These are phyloP conservation scores for Stratiomys singularior DNA, from an alignment of 2,888 invertebrate species.

Conservation along the genomic window DNA sequence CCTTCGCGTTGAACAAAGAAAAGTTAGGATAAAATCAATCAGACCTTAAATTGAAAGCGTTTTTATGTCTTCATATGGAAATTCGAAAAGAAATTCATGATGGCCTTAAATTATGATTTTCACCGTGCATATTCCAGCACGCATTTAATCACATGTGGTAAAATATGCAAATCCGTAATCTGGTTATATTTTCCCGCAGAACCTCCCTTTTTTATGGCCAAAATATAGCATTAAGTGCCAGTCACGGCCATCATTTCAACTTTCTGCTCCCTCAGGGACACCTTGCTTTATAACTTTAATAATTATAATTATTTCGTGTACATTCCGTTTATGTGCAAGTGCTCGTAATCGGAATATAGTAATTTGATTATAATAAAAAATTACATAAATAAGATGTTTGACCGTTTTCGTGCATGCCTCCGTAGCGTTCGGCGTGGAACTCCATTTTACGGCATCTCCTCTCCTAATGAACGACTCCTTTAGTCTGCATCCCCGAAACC, in stretches of 20 bases:
- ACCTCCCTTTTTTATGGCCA: not conserved
- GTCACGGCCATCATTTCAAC: not conserved
- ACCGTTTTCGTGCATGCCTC: not conserved
- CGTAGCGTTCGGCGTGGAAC: not conserved
- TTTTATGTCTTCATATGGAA: too few species aligned
- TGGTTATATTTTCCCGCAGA: not conserved
- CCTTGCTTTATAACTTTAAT: not conserved
- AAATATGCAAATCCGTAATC: too few species aligned
- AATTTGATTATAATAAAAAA: conserved; percentile 50
- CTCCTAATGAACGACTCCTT: conserved; percentile 26
- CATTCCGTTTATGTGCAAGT: not conserved
- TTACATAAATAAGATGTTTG: conserved; percentile 39
- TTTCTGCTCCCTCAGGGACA: not conserved
- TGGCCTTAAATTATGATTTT: too few species aligned
- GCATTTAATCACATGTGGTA: too few species aligned
- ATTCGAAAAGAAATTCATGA: too few species aligned
- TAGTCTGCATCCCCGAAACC: not conserved
- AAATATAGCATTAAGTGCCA: not conserved
- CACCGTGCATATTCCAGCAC: too few species aligned
- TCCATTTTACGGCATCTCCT: not conserved
- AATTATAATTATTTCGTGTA: not conserved
- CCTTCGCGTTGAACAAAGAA: too few species aligned
- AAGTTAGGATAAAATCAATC: too few species aligned
- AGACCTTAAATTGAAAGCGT: too few species aligned
- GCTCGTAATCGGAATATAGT: conserved; percentile 44